Evolutionary conservation across 2,888 invertebrate genomes (phyloP).

Genomic region (Prosapia bicincta): DNA sequence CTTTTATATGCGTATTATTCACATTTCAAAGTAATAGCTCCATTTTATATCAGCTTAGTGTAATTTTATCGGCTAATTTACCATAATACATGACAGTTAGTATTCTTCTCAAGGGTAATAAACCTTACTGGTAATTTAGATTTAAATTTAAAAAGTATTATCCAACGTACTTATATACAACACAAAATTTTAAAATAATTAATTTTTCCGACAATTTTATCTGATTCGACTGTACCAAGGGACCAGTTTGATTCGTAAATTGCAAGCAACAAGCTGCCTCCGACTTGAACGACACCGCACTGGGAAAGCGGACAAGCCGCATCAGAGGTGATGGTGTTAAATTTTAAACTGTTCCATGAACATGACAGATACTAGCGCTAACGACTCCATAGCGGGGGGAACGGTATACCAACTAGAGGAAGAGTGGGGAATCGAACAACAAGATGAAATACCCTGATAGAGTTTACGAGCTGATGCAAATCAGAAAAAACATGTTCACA

Average conservation of each 20-base stretch:
- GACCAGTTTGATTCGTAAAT: not conserved
- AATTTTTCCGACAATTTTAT: not conserved
- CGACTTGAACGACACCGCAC: not conserved
- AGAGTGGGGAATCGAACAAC: not conserved
- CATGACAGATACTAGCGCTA: constrained; percentile 2
- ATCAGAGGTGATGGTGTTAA: not conserved
- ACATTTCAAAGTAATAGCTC: no score
- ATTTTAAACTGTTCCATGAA: not conserved
- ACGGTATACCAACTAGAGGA: not conserved
- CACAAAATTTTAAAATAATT: no score
- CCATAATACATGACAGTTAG: no score
- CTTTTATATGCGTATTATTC: no score
- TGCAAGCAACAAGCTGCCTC: not conserved
- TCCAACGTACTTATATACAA: no score
- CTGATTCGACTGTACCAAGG: not conserved
- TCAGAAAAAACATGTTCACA: constrained; percentile 2
- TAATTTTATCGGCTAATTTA: no score
- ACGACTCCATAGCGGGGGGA: not conserved
- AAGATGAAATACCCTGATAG: not conserved
- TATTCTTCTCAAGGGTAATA: no score
- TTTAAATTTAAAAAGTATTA: no score
- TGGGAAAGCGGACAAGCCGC: not conserved
- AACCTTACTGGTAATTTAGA: no score
- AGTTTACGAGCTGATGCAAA: not conserved
- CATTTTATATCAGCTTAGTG: no score